Conservation (phyloP, 37 sponge, comb jelly and placozoan species). For the Eunapius fragilis region DNA sequence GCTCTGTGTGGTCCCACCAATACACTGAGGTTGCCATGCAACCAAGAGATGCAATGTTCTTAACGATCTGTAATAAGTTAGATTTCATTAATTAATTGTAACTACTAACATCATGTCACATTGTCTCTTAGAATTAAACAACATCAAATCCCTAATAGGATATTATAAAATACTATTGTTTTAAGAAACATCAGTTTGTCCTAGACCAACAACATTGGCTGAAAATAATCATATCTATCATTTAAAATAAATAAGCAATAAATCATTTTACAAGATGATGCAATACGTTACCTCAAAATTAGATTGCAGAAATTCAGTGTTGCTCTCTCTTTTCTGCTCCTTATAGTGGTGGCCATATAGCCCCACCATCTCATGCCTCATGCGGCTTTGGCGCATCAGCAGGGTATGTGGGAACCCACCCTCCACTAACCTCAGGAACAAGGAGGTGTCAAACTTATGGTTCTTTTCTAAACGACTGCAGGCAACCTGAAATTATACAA, state of each 20-base stretch:
- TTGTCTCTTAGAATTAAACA: too few species aligned
- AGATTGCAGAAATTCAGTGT: neutral
- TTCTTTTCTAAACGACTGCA: neutral
- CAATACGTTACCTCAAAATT: neutral
- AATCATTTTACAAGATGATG: neutral
- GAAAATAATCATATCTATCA: too few species aligned
- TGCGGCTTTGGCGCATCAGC: conserved; percentile 23
- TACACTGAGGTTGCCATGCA: conserved; percentile 21
- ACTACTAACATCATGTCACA: too few species aligned
- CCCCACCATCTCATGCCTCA: conserved; percentile 19
- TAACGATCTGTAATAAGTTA: neutral
- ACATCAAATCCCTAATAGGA: too few species aligned
- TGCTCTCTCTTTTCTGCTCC: neutral
- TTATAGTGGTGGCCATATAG: conserved; percentile 32
- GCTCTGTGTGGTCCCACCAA: conserved; percentile 25
- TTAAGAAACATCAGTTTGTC: too few species aligned
- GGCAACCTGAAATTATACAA: neutral
- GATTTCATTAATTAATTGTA: neutral
- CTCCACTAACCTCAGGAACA: conserved; percentile 28
- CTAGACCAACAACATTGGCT: too few species aligned
- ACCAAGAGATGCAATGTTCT: neutral
- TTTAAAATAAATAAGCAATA: too few species aligned
- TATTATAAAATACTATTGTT: too few species aligned
- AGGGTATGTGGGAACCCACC: neutral
- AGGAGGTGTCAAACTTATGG: conserved; percentile 27